Conservation (phyloP, 2,113 vertebrate genomes). For the Thunnus thynnus region DNA sequence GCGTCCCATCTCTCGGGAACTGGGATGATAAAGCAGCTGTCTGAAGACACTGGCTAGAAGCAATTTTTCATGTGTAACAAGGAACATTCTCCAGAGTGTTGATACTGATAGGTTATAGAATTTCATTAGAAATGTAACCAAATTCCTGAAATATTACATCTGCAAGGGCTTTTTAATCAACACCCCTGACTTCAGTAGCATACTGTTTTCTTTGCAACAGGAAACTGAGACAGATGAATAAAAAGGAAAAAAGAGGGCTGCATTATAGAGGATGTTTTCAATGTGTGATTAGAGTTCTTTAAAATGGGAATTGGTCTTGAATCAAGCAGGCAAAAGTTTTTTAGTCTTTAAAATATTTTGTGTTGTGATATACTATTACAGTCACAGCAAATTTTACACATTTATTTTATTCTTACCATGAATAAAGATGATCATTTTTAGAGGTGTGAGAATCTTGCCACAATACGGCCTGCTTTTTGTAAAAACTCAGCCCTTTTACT, state of each 20-base stretch:
- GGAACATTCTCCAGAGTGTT: constrained; percentile 14
- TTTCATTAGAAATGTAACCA: constrained; percentile 13
- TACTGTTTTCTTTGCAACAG: background rate
- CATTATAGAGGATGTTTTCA: too few species aligned
- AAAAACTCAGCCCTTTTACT: too few species aligned
- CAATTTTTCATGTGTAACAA: constrained; percentile 63
- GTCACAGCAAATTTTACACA: too few species aligned
- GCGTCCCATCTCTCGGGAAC: constrained; percentile 10
- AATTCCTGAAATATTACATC: constrained; percentile 24
- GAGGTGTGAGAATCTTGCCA: too few species aligned
- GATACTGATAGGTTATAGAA: background rate
- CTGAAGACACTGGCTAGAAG: constrained; percentile 11
- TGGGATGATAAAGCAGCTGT: constrained; percentile 51
- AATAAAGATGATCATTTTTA: too few species aligned
- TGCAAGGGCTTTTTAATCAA: constrained; percentile 2
- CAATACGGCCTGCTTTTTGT: too few species aligned
- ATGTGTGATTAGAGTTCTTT: constrained; percentile 20
- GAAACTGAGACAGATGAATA: constrained; percentile 22
- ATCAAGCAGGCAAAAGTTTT: constrained; percentile 1
- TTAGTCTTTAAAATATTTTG: background rate
- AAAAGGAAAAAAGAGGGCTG: background rate
- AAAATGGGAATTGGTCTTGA: constrained; percentile 4
- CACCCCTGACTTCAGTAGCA: background rate
- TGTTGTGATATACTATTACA: background rate
- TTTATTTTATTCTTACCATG: too few species aligned